phyloP scores from a whole-genome alignment of 2,888 invertebrate genomes.

The Tetragonisca angustula region DNA sequence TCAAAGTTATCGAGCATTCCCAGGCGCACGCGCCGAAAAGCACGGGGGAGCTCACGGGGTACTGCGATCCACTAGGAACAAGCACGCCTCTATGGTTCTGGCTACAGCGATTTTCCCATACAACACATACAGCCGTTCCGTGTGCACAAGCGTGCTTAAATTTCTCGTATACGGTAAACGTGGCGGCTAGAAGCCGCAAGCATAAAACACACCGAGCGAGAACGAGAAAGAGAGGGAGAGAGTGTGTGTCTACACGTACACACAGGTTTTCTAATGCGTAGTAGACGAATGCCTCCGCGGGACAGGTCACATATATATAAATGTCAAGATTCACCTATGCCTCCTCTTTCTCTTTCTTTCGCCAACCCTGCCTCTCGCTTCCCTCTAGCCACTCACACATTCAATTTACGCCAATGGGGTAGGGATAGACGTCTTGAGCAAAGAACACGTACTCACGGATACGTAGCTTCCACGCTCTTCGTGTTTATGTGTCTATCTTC shows the following conservation, averaged over 20 bases:
- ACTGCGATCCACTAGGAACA: slow-evolving; percentile 26
- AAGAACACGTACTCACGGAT: slow-evolving; percentile 38
- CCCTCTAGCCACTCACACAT: slow-evolving; percentile 43
- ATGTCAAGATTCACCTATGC: slow-evolving; percentile 62
- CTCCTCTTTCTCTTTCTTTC: slow-evolving; percentile 13
- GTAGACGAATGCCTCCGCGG: slow-evolving; percentile 59
- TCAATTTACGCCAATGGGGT: slow-evolving; percentile 44
- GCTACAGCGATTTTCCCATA: slow-evolving; percentile 51
- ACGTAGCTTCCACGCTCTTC: slow-evolving; percentile 42
- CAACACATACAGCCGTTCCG: slow-evolving; percentile 21
- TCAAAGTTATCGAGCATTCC: neutral
- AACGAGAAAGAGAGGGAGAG: slow-evolving; percentile 1
- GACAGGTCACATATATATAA: slow-evolving; percentile 63
- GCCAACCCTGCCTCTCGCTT: neutral
- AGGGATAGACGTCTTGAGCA: slow-evolving; percentile 42
- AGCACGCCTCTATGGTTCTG: slow-evolving; percentile 37
- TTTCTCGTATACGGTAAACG: slow-evolving; percentile 46
- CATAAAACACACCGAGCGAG: slow-evolving; percentile 44
- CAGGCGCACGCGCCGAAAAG: slow-evolving; percentile 4
- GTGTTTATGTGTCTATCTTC: slow-evolving; percentile 41
- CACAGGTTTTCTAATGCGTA: slow-evolving; percentile 41
- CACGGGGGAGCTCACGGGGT: neutral
- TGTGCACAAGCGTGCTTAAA: slow-evolving; percentile 25
- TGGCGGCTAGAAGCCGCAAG: slow-evolving; percentile 43
- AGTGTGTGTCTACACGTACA: neutral